Conservation (phyloP, 2,797 vertebrate species). For the Pseudochirops corinnae region DNA sequence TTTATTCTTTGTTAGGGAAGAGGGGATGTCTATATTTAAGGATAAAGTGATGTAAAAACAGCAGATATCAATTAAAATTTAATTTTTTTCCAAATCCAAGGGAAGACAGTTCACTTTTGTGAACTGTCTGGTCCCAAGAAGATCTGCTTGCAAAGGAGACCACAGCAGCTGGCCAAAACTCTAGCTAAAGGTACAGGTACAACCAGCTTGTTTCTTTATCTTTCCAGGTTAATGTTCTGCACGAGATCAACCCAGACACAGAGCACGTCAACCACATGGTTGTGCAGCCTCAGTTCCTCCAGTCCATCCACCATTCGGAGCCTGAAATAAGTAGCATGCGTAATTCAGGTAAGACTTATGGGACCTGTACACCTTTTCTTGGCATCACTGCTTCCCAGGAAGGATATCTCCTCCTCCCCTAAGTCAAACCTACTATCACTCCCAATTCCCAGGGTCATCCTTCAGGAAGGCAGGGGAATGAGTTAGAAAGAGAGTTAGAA, state of each 20-base stretch:
- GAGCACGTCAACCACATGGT: constrained; percentile 91
- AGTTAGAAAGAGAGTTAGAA: background rate
- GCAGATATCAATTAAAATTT: background rate
- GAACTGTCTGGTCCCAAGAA: background rate
- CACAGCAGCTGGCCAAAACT: background rate
- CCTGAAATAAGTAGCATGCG: constrained; percentile 84
- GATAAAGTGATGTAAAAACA: background rate
- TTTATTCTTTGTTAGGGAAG: background rate
- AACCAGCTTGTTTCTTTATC: constrained; percentile 34
- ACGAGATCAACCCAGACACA: constrained; percentile 87
- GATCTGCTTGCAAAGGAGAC: background rate
- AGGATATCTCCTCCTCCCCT: background rate
- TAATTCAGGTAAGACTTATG: constrained; percentile 87
- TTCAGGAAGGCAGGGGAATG: background rate
- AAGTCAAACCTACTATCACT: background rate
- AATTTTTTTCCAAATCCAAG: background rate
- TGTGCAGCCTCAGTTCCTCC: constrained; percentile 91
- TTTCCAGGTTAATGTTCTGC: constrained; percentile 91
- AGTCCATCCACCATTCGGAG: constrained; percentile 89
- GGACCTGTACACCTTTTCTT: background rate
- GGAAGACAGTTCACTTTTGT: background rate
- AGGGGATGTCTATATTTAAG: background rate
- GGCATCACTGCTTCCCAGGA: background rate
- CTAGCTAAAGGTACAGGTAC: background rate
- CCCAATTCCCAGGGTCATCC: background rate